Conservation (phyloP, 2,113 vertebrate genomes). For the Lontra canadensis region DNA sequence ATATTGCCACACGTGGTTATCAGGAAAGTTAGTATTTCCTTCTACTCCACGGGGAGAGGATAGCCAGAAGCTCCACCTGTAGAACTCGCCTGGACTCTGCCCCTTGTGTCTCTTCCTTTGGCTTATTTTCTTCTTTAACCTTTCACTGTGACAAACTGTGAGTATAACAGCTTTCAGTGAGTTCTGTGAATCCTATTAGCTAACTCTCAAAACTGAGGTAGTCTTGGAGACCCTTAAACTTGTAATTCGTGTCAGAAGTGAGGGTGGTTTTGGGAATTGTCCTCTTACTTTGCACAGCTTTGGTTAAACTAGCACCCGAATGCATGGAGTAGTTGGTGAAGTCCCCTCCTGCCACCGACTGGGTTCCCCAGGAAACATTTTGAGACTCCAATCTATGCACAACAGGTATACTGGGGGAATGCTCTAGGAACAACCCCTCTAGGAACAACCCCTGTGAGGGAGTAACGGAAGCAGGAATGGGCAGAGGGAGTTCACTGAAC, state of each 20-base stretch:
- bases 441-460: neutral
- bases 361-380: neutral
- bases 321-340: neutral
- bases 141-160: neutral
- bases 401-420: neutral
- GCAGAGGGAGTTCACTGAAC: neutral
- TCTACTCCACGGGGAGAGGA: neutral
- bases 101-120: neutral
- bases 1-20: neutral
- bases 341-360: neutral
- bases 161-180: neutral
- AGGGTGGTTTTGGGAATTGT: neutral
- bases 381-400: neutral
- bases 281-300: neutral
- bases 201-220: neutral
- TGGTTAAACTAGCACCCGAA: neutral
- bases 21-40: neutral
- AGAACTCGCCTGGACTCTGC: neutral
- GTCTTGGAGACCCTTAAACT: neutral
- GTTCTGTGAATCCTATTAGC: constrained; percentile 4
- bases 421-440: neutral
- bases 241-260: neutral
- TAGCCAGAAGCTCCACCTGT: neutral
- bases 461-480: neutral
- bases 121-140: neutral